Evolutionary conservation across 2,888 invertebrate species (phyloP), one percentile per base, ranked within the genome.

Genomic region (Epinotia brunnichana): DNA sequence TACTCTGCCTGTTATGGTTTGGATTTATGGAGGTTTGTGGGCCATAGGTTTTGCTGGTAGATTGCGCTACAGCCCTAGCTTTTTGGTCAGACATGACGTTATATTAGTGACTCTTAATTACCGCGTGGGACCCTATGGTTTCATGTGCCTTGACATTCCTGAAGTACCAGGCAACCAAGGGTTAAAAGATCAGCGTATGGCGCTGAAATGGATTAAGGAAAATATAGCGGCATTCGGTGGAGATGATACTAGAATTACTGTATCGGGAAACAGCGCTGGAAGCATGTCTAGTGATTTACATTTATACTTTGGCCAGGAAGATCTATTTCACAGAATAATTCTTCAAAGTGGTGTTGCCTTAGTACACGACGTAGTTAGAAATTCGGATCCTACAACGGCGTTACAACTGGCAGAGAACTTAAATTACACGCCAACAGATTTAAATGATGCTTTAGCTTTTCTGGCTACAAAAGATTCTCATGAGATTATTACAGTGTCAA

Each of bases 131-230:
- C 80, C 85, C 0, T 89, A 87, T 60, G 89, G 89, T 15, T 89
- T 89, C 63, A 86, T 89, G 85, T 88, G 87, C 59, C 78, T 89
- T 1, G 82, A 84, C 44, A 81, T 74, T 13, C 81, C 84, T 10
- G 81, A 82, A 61, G 78, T 84, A n/a, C 82, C 88, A 3, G 89
- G 89, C 11, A 90, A 90, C 63, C 85, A 87, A 76, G 89, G 90
- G 0, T 76, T 90, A 0, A 89, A 88, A 78, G 90, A 90, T 67
- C 89, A 89, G 75, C 48, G 80, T 0, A 19, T 81, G 9, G 89
- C 85, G 39, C 74, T 90, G 3, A 81, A 80, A 76, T 90, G 89
- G 89, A 78, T 90, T 0, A 84, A 83, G 66, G 72, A 84, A 3
- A 85, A 88, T 59, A 89, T 89, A 39, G 78, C 76, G 74, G 81